Conservation (phyloP, 2,888 invertebrate species). For the Subacronicta megacephala region DNA sequence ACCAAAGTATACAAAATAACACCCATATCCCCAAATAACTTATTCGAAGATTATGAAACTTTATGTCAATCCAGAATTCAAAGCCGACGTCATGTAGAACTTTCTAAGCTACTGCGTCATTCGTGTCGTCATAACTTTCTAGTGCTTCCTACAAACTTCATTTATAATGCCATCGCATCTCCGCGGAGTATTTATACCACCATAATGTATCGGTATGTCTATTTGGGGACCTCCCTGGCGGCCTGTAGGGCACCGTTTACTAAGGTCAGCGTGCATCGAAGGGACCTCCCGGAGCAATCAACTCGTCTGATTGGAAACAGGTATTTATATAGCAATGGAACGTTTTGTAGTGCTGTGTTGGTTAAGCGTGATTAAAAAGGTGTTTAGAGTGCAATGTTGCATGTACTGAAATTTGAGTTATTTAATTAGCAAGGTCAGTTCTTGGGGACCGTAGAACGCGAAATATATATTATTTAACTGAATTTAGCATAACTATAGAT, state of each 20-base stretch:
- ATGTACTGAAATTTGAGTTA: not conserved
- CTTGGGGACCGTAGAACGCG: too few species aligned
- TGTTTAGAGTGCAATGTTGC: conserved; percentile 13
- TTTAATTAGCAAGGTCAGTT: not conserved
- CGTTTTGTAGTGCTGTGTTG: conserved; percentile 15
- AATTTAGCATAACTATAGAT: too few species aligned
- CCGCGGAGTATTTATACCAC: conserved; percentile 44
- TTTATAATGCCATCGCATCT: conserved; percentile 12
- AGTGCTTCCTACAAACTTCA: conserved; percentile 8
- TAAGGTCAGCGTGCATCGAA: conserved; percentile 63
- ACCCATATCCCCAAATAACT: too few species aligned
- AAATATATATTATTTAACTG: too few species aligned
- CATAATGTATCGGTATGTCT: conserved; percentile 42
- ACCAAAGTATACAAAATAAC: too few species aligned
- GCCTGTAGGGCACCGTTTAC: conserved; percentile 51
- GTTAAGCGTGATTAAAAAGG: conserved; percentile 1
- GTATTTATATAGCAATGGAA: conserved; percentile 33
- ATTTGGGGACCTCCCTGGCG: conserved; percentile 36
- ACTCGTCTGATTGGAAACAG: conserved; percentile 55
- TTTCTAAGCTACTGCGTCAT: not conserved
- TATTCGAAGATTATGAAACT: too few species aligned
- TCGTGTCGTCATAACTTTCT: not conserved
- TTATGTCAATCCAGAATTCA: not conserved
- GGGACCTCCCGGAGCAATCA: conserved; percentile 65
- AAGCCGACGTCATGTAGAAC: not conserved